A percentile compares a stretch with the other conserved stretches of the same genome.
Conservation (phyloP, 1,140 invertebrate genomes). For the Berghia stephanieae region DNA sequence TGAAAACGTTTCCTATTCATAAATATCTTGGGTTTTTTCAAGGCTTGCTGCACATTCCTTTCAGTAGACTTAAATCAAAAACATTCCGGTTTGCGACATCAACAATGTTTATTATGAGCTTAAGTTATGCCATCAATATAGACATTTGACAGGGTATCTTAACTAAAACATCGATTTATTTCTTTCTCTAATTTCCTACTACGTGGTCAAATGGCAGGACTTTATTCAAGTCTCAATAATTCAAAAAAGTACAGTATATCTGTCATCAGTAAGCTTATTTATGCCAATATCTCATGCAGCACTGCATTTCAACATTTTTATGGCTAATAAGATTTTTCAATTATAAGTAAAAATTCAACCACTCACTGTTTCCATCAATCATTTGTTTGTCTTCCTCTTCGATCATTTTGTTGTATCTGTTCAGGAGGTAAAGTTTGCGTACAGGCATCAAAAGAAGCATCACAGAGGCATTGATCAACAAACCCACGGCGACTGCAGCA, state of each 20-base stretch:
- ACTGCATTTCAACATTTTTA: not conserved
- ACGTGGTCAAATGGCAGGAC: not conserved
- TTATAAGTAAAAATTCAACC: not conserved
- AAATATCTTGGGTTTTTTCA: too few species aligned
- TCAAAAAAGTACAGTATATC: not conserved
- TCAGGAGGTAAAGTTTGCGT: constrained; percentile 65
- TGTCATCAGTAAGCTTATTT: not conserved
- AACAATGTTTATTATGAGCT: too few species aligned
- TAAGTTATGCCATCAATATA: too few species aligned
- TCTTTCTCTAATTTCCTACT: too few species aligned
- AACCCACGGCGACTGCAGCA: constrained; percentile 62
- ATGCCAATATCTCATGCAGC: not conserved
- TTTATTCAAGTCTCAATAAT: not conserved
- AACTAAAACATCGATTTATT: too few species aligned
- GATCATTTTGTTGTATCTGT: constrained; percentile 50
- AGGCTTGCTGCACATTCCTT: too few species aligned
- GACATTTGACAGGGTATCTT: too few species aligned
- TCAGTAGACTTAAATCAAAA: too few species aligned
- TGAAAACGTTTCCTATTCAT: too few species aligned
- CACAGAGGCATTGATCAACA: constrained; percentile 62
- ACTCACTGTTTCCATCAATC: not conserved
- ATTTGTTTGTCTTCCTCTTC: constrained; percentile 50
- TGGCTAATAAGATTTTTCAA: not conserved
- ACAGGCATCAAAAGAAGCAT: constrained; percentile 64
- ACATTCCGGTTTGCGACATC: too few species aligned